Base-by-base conservation (phyloP, 2,888 invertebrate genomes). In the Lasioglossum pauxillum region DNA sequence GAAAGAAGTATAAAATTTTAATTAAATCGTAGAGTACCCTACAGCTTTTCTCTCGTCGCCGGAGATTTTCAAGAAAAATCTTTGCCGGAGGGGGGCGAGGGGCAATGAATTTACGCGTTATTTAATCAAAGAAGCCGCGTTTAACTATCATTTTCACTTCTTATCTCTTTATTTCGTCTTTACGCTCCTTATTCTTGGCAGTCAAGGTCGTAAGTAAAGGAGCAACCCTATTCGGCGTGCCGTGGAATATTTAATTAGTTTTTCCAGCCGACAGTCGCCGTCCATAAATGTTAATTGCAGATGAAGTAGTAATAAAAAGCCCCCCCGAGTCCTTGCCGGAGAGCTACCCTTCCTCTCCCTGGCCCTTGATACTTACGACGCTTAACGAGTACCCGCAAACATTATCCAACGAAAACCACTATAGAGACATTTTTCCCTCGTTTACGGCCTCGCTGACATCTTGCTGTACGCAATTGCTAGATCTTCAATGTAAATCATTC, bases 221-320 rank as follows among this genome's bases (percentile, higher is more conserved):
- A 53, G 67, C 73, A 86, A 86, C 90, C 90, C 84, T 74, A 60
- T 72, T 69, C 78, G 75, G 53, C 85, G 80, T 89, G 85, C 89
- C 88, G 81, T 82, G 89, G 95, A 95, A 95, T 95, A 95, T 95
- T 95, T 95, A 95, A 95, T 95, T 95, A 95, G 95, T 95, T 95
- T 95, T 95, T 95, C 94, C 94, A 94, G 82, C 82, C 82, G 83
- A 80, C 86, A 89, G 85, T 88, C 82, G 86, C 89, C 90, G 92
- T 94, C 94, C 93, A 95, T 95, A 95, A 95, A 95, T 95, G 95
- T 95, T 95, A 95, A 95, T 95, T 95, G 95, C 95, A 94, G 94
- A 95, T 95, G 95, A 95, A 95, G 95, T 95, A 95, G 95, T 95
- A 94, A 94, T 95, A 95, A 95, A 94, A 93, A 92, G 90, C 60